Evolutionary conservation across 2,113 vertebrate genomes (phyloP).

Genomic region (Maccullochella peelii): DNA sequence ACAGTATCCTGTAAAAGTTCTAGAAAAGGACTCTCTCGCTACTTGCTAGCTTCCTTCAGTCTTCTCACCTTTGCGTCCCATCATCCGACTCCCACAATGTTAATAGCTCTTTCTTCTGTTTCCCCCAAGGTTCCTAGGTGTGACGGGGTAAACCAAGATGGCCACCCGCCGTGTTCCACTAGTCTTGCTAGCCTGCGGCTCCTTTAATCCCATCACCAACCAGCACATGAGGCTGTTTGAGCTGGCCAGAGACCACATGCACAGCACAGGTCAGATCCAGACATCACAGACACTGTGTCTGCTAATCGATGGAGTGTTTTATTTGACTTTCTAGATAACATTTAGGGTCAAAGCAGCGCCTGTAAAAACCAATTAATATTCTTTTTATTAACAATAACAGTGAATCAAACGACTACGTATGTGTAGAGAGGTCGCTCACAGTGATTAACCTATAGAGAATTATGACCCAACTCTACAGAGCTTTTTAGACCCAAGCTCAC

Average conservation of each 20-base stretch:
- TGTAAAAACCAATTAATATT: constrained; percentile 1
- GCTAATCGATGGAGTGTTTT: background rate
- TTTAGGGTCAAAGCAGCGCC: background rate
- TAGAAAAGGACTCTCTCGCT: background rate
- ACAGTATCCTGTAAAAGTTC: background rate
- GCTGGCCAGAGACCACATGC: constrained; percentile 92
- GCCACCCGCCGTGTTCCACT: constrained; percentile 86
- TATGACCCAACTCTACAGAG: background rate
- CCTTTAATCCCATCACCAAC: constrained; percentile 95
- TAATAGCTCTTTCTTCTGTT: constrained; percentile 5
- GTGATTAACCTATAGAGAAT: background rate
- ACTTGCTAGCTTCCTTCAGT: background rate
- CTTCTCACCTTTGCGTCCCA: background rate
- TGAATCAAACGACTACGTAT: background rate
- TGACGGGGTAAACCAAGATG: constrained; percentile 76
- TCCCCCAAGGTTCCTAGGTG: constrained; percentile 45
- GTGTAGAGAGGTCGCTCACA: background rate
- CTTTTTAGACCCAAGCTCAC: background rate
- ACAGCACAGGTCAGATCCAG: constrained; percentile 88
- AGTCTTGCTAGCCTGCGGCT: constrained; percentile 90
- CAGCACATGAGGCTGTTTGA: constrained; percentile 96
- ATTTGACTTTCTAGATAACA: background rate
- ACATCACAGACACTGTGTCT: background rate
- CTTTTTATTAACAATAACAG: background rate
- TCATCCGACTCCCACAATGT: background rate